Evolutionary conservation across 1,140 invertebrate species (phyloP).

Genomic region (Myzus persicae): DNA sequence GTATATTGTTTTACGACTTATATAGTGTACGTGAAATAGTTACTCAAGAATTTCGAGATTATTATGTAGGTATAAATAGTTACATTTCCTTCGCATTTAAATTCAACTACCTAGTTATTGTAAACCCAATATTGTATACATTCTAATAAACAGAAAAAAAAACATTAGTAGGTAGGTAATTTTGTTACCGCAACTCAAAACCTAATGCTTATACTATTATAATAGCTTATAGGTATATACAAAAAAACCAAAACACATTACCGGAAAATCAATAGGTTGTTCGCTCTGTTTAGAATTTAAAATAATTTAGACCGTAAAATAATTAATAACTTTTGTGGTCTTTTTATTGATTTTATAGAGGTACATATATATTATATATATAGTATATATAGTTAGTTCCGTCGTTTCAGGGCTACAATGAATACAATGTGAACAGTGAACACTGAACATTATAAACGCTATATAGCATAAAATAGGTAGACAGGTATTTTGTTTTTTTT

Average conservation of each 20-base stretch:
- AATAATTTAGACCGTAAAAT: background rate
- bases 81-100: too few species aligned
- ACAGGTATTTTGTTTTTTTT: conserved; percentile 3
- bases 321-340: background rate
- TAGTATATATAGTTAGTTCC: conserved; percentile 9
- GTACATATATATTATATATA: background rate
- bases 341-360: conserved; percentile 16
- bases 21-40: too few species aligned
- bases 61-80: too few species aligned
- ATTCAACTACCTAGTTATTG: too few species aligned
- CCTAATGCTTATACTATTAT: too few species aligned
- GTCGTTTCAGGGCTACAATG: background rate
- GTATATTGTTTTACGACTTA: too few species aligned
- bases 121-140: too few species aligned
- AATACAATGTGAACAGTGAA: background rate
- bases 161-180: background rate
- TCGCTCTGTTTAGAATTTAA: background rate
- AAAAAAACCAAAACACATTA: background rate
- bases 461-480: background rate
- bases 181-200: background rate
- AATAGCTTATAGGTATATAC: background rate
- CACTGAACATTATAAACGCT: background rate
- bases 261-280: background rate
- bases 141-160: background rate
- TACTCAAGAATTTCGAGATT: too few species aligned